Evolutionary conservation across 2,888 invertebrate genomes (phyloP).

Genomic region (Agrochola macilenta): DNA sequence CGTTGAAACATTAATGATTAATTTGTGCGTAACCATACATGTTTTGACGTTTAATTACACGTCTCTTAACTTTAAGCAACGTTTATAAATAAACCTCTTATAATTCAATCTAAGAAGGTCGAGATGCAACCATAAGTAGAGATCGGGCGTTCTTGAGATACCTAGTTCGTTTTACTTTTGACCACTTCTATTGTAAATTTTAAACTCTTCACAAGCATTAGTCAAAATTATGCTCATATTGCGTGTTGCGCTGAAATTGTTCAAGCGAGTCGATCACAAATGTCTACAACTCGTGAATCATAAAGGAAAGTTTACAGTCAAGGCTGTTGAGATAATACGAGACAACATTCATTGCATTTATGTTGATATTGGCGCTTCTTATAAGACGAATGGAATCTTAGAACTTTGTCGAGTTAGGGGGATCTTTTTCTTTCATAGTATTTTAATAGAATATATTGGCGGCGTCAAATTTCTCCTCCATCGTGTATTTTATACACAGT

Average conservation of each 20-base stretch:
- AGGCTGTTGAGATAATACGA: constrained; percentile 30
- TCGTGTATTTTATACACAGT: neutral
- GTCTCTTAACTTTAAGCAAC: too few species aligned
- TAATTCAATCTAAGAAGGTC: neutral
- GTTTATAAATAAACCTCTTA: too few species aligned
- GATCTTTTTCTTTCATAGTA: neutral
- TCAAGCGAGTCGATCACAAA: constrained; percentile 42
- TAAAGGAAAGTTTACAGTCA: constrained; percentile 52
- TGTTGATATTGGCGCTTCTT: constrained; percentile 8
- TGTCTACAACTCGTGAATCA: constrained; percentile 48
- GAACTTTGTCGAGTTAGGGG: neutral
- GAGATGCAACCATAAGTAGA: neutral
- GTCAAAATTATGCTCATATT: constrained; percentile 33
- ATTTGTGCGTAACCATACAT: too few species aligned
- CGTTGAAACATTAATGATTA: too few species aligned
- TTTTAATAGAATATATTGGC: too few species aligned
- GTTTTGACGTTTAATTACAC: too few species aligned
- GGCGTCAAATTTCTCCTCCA: neutral
- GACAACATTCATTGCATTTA: constrained; percentile 12
- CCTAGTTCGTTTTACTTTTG: neutral
- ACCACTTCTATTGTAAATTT: neutral
- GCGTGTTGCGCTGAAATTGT: constrained; percentile 46
- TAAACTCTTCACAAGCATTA: constrained; percentile 6
- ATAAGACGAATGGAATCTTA: neutral
- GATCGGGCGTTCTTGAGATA: neutral